These are phyloP conservation scores for Muscidifurax raptorellus DNA, from an alignment of 1,140 invertebrate genomes.

Conservation along the genomic window DNA sequence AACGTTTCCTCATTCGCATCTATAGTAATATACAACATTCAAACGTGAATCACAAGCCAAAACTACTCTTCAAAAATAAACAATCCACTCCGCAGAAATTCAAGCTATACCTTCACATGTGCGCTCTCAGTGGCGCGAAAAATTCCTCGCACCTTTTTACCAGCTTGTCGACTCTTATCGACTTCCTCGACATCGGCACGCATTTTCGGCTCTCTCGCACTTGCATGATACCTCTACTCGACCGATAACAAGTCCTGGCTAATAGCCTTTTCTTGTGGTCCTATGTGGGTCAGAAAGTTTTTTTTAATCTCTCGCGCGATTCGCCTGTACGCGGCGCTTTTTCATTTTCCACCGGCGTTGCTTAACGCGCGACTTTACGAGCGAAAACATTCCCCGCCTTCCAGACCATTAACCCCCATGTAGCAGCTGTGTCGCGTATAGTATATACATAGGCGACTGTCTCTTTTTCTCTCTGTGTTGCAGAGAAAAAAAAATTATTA, in stretches of 20 bases:
- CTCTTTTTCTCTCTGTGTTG: neutral
- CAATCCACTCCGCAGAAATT: neutral
- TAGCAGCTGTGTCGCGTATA: neutral
- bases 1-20: too few relatives aligned
- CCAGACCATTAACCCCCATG: neutral
- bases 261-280: neutral
- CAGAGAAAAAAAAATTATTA: neutral
- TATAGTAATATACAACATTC: too few relatives aligned
- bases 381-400: neutral
- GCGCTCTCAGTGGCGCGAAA: neutral
- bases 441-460: neutral
- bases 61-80: too few relatives aligned
- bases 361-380: conserved; percentile 6
- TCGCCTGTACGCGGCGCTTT: neutral
- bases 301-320: neutral
- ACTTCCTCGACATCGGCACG: neutral
- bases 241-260: neutral
- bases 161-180: neutral
- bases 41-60: too few relatives aligned
- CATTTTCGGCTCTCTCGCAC: neutral
- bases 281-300: neutral
- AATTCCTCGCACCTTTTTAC: neutral
- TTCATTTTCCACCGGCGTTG: neutral
- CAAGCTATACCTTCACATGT: neutral
- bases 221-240: neutral